These are phyloP conservation scores for Incurvaria masculella DNA, from an alignment of 2,888 invertebrate species.

Conservation along the genomic window DNA sequence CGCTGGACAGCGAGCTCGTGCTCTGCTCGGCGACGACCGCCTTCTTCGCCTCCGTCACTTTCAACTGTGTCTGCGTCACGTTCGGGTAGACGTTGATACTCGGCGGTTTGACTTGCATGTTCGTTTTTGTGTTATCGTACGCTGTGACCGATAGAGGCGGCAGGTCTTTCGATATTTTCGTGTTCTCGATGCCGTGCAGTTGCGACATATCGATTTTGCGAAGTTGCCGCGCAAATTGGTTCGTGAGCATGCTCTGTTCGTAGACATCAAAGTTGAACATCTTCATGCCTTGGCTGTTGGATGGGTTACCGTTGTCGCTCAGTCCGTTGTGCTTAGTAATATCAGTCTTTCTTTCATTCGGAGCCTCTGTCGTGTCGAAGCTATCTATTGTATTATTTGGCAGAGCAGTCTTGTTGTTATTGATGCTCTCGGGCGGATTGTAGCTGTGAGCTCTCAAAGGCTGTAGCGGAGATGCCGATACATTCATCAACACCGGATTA, in stretches of 20 bases:
- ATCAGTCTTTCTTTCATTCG: not conserved
- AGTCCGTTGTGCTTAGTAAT: not conserved
- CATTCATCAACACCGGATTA: conserved; percentile 43
- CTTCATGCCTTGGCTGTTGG: conserved; percentile 40
- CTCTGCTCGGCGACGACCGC: conserved; percentile 49
- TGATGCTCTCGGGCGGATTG: not conserved
- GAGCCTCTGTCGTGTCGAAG: not conserved
- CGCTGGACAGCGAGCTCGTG: conserved; percentile 50
- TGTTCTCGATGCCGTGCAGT: conserved; percentile 44
- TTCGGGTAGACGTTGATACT: conserved; percentile 50
- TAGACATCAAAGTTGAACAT: conserved; percentile 54
- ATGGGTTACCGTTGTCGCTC: conserved; percentile 20
- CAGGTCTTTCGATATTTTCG: conserved; percentile 48
- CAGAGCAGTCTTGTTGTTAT: not conserved
- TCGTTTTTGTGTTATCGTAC: conserved; percentile 23
- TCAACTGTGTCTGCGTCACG: conserved; percentile 46
- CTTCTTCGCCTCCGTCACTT: conserved; percentile 44
- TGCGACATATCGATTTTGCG: conserved; percentile 49
- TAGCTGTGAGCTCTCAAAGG: conserved; percentile 39
- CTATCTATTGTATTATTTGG: not conserved
- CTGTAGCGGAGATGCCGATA: conserved; percentile 47
- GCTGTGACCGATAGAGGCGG: conserved; percentile 24
- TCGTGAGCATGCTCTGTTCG: conserved; percentile 40
- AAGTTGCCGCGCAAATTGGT: conserved; percentile 34
- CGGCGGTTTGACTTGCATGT: conserved; percentile 34